Base-by-base conservation (phyloP, 23 tunicate species). In the Ascidia mentula region DNA sequence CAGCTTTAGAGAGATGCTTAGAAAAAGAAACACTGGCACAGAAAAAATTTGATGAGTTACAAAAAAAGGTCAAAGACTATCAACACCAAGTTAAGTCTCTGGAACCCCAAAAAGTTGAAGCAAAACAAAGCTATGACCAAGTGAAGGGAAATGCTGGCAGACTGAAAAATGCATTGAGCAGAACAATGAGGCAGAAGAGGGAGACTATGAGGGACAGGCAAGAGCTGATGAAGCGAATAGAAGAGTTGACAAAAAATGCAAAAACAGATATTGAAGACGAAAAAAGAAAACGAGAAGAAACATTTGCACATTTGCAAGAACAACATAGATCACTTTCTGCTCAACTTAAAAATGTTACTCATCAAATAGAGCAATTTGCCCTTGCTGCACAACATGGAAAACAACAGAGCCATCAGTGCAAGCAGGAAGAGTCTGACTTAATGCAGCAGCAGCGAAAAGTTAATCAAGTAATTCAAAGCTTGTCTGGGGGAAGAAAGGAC, bases 191-290 rank as follows among this genome's bases (percentile, higher is more conserved):
- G 45, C 89, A 76, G 37, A 74, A 73, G 40, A 30, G 80, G 3
- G 93, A 88, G 37, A 75, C 86, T 20, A 5, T 77, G 35, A 80
- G 72, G 34, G 93, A 93, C 59, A 82, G 46, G 31, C 36, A 75
- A 17, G 72, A 93, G 53, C 76, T 93, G 69, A 74, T 74, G 40
- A 72, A 72, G 18, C 75, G 98, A 40, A 93, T 93, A 3, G 69
- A 84, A 0, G 98, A 88, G 31, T 59, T 93, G 38, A 93, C 78
- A 59, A 65, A 70, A 36, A 31, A 36, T 40, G 79, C 77, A 6
- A 87, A 87, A 45, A 87, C 82, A 31, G 74, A 92, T 77, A 24
- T 82, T 0, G 89, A 91, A 77, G 87, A 76, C 38, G 90, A 91
- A 86, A 85, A 78, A 77, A 60, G 73, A 53, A 85, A 85, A 30